Evolutionary conservation across 2,888 invertebrate species (phyloP).

Genomic region (Pollenia angustigena): DNA sequence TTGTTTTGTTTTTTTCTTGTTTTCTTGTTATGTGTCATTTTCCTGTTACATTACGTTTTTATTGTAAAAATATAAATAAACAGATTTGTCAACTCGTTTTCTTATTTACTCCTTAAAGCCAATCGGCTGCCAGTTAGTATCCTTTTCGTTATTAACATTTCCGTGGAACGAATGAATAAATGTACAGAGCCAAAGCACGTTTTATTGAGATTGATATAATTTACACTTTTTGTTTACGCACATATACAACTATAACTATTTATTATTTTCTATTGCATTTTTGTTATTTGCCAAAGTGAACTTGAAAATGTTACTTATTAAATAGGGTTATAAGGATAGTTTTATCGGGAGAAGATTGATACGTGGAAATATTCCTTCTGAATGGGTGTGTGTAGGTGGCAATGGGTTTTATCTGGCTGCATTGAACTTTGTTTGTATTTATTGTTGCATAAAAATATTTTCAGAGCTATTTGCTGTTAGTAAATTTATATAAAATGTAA

Average conservation of each 20-base stretch:
- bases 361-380: constrained; percentile 41
- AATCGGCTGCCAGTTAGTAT: constrained; percentile 42
- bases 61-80: constrained; percentile 68
- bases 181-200: constrained; percentile 61
- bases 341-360: neutral
- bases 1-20: neutral
- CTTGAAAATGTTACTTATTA: constrained; percentile 69
- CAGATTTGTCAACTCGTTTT: constrained; percentile 72
- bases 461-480: constrained; percentile 28
- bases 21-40: neutral
- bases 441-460: constrained; percentile 12
- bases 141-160: constrained; percentile 19
- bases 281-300: constrained; percentile 61
- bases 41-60: constrained; percentile 23
- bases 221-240: neutral
- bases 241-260: constrained; percentile 30
- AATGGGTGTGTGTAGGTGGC: neutral
- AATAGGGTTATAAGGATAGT: constrained; percentile 28
- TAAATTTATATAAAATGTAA: constrained; percentile 15
- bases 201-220: constrained; percentile 72
- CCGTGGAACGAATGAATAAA: neutral
- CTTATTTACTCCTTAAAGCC: constrained; percentile 47
- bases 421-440: neutral
- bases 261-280: constrained; percentile 29
- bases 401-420: neutral